A percentile compares a stretch with the other conserved stretches of the same genome.
Conservation (phyloP, 2,797 vertebrate species). For the Xyrichtys novacula region DNA sequence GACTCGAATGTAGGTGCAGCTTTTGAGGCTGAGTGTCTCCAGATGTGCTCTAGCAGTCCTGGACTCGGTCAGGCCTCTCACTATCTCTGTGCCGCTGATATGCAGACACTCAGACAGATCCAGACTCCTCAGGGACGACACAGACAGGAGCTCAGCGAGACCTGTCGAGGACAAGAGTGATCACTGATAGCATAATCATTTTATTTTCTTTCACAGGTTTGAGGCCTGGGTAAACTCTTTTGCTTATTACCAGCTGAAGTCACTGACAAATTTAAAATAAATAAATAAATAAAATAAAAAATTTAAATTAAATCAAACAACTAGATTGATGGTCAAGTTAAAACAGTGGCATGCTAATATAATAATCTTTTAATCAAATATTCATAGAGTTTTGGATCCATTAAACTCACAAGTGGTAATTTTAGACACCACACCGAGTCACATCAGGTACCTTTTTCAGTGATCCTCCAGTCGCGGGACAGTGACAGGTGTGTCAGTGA, state of each 20-base stretch:
- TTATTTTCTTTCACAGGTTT: too few relatives aligned
- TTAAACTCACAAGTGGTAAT: background rate
- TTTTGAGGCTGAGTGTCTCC: slow-evolving; percentile 83
- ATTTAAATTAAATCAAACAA: too few relatives aligned
- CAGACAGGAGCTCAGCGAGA: slow-evolving; percentile 77
- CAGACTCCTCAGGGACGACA: slow-evolving; percentile 78
- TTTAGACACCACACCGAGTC: background rate
- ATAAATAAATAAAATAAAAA: too few relatives aligned
- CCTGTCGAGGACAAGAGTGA: slow-evolving; percentile 51
- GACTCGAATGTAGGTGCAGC: slow-evolving; percentile 88
- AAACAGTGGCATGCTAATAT: too few relatives aligned
- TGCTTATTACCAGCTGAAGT: too few relatives aligned
- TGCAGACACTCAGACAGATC: slow-evolving; percentile 87
- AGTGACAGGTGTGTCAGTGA: slow-evolving; percentile 78
- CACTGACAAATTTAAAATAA: too few relatives aligned
- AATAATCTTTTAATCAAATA: too few relatives aligned
- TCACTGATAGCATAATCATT: too few relatives aligned
- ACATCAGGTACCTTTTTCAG: slow-evolving; percentile 75
- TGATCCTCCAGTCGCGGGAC: slow-evolving; percentile 83
- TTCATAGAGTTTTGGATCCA: background rate
- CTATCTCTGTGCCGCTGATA: slow-evolving; percentile 83
- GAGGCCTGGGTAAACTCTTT: too few relatives aligned
- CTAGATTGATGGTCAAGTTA: too few relatives aligned
- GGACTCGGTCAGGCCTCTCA: slow-evolving; percentile 71
- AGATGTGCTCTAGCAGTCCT: slow-evolving; percentile 61